A percentile compares a stretch with the other conserved stretches of the same genome.
Evolutionary conservation across 2,113 vertebrate species (phyloP).

Genomic region (Taurulus bubalis): DNA sequence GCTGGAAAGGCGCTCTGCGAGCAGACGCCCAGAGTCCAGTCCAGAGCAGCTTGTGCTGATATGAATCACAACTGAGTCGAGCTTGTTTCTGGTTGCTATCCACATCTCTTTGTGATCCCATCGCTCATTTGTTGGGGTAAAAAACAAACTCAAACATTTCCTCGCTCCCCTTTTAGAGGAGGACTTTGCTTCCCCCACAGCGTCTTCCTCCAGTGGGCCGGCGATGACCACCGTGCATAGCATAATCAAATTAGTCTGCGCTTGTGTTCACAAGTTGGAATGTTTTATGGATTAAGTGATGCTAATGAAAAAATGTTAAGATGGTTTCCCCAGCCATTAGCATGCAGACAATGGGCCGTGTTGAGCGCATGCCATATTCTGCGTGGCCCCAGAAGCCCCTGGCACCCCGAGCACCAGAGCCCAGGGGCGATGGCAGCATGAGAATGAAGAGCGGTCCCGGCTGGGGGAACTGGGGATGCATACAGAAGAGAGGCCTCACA

Average conservation of each 20-base stretch:
- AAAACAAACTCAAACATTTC: constrained; percentile 43
- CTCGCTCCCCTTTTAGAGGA: constrained; percentile 3
- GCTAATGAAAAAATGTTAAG: constrained; percentile 72
- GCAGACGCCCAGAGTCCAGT: constrained; percentile 49
- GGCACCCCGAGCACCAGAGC: constrained; percentile 77
- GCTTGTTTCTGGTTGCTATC: constrained; percentile 29
- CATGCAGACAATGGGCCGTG: constrained; percentile 80
- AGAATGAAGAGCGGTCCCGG: constrained; percentile 79
- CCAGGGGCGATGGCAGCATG: constrained; percentile 81
- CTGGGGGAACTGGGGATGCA: constrained; percentile 78
- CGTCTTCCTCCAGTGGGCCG: constrained; percentile 12
- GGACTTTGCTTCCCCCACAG: constrained; percentile 39
- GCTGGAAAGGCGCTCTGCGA: constrained; percentile 58
- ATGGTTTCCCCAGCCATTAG: constrained; percentile 76
- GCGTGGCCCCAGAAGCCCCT: constrained; percentile 77
- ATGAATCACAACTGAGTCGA: constrained; percentile 38
- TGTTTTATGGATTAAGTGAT: constrained; percentile 67
- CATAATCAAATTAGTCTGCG: constrained; percentile 59
- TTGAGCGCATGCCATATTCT: constrained; percentile 78
- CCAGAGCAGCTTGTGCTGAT: constrained; percentile 44
- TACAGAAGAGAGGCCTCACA: constrained; percentile 85
- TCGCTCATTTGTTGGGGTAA: constrained; percentile 25
- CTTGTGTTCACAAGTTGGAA: constrained; percentile 56
- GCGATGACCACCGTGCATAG: constrained; percentile 40
- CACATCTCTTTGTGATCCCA: constrained; percentile 40